Base-by-base conservation (phyloP, 1,140 invertebrate species). In the Homalodisca vitripennis region DNA sequence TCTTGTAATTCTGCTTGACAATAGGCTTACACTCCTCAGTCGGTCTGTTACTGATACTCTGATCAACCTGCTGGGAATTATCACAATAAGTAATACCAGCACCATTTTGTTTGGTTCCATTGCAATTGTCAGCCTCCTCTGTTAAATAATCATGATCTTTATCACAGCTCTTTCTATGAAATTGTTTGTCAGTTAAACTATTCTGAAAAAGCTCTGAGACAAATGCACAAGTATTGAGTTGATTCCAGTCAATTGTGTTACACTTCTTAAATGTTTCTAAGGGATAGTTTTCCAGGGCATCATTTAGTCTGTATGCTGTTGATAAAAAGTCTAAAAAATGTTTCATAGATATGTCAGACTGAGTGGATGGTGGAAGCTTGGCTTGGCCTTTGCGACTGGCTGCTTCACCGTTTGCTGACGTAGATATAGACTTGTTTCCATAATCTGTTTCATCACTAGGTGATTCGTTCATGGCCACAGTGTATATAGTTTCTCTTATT, bases 261-360 rank as follows among this genome's bases (percentile, higher is more conserved):
- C 79, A 79, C 64, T 78, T 83, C 0, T 81, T 79, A n/a, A 83
- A 78, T 20, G 83, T 82, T 13, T 82, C 82, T 17, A 84, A 81
- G 29, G 86, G 26, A 26, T 47, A 62, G n/a, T 71, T 47, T 29
- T 47, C 66, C 48, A 70, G 47, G n/a, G 34, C 66, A 53, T 67
- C 70, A 22, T 72, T 80, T 57, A 85, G 80, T 79, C 88, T 87
- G 79, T 90, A 89, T 1, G 88, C 87, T 12, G 86, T 88, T 76
- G 85, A 84, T 82, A 91, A 85, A 77, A 89, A 89, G 74, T 89
- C 88, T 70, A 90, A 85, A 78, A 90, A 90, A 73, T 88, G 84
- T 78, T 85, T 85, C 24, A 89, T 84, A 0, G 87, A 85, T 47
- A 60, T 60, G 2, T 60, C 55, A 14, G 10, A n/a, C 6, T 60